phyloP scores from a whole-genome alignment of 2,888 invertebrate species.

The Melieria omissa region DNA sequence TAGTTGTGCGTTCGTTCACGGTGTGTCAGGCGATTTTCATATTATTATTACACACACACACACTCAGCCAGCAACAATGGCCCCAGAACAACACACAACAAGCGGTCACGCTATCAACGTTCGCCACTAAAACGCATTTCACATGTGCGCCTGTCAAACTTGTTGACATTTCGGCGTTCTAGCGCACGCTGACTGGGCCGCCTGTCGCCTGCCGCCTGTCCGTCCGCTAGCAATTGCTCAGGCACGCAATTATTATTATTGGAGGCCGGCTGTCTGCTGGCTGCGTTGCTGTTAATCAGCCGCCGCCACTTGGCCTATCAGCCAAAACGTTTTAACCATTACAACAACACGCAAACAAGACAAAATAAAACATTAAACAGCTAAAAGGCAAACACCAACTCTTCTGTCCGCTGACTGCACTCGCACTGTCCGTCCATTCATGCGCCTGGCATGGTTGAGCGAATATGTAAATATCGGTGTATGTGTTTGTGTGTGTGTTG shows the following conservation, averaged over 20 bases:
- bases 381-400: conserved; percentile 1
- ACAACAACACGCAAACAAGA: conserved; percentile 4
- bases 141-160: conserved; percentile 34
- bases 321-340: conserved; percentile 26
- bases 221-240: conserved; percentile 8
- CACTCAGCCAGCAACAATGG: too few species aligned
- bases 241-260: conserved; percentile 30
- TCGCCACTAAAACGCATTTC: conserved; percentile 38
- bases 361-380: too few species aligned
- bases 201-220: not conserved
- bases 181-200: not conserved
- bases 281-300: conserved; percentile 25
- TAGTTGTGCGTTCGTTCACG: too few species aligned
- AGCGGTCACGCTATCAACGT: conserved; percentile 34
- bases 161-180: conserved; percentile 28
- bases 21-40: too few species aligned
- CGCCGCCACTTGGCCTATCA: conserved; percentile 27
- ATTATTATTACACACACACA: too few species aligned
- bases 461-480: not conserved
- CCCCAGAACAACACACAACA: not conserved
- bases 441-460: conserved; percentile 20
- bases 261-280: conserved; percentile 33
- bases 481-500: not conserved
- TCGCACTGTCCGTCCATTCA: not conserved
- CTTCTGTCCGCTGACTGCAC: not conserved